Evolutionary conservation across 1,140 invertebrate species (phyloP).

Genomic region (Conopomorpha cramerella): DNA sequence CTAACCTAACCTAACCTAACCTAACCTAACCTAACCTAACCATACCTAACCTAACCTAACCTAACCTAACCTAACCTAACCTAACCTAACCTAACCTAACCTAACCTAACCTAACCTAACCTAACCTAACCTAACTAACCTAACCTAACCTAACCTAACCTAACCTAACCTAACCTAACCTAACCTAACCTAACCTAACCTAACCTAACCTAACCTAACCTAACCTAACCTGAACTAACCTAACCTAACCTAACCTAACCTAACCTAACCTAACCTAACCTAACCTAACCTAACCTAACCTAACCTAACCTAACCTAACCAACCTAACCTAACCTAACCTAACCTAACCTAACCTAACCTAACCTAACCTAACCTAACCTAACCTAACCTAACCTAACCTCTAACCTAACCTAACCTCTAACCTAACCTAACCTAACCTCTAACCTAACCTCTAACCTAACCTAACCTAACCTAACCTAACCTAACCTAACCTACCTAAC

Average conservation of each 20-base stretch:
- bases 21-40: background rate
- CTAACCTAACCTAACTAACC: slow-evolving; percentile 8
- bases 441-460: slow-evolving; percentile 8
- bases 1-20: background rate
- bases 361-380: slow-evolving; percentile 3
- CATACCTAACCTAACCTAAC: slow-evolving; percentile 1
- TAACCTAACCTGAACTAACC: slow-evolving; percentile 5
- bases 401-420: slow-evolving; percentile 10
- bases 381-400: slow-evolving; percentile 5
- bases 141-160: slow-evolving; percentile 5
- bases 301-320: slow-evolving; percentile 8
- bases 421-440: slow-evolving; percentile 7
- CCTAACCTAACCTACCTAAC: slow-evolving; percentile 4
- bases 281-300: slow-evolving; percentile 5
- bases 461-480: slow-evolving; percentile 5
- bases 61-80: slow-evolving; percentile 6
- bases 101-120: slow-evolving; percentile 8
- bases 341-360: slow-evolving; percentile 3
- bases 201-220: slow-evolving; percentile 4
- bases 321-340: slow-evolving; percentile 2
- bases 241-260: slow-evolving; percentile 9
- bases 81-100: slow-evolving; percentile 8
- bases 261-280: slow-evolving; percentile 4
- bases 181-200: slow-evolving; percentile 11
- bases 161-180: slow-evolving; percentile 6